Evolutionary conservation across 2,888 invertebrate species (phyloP).

Genomic region (Aphidoletes aphidimyza): DNA sequence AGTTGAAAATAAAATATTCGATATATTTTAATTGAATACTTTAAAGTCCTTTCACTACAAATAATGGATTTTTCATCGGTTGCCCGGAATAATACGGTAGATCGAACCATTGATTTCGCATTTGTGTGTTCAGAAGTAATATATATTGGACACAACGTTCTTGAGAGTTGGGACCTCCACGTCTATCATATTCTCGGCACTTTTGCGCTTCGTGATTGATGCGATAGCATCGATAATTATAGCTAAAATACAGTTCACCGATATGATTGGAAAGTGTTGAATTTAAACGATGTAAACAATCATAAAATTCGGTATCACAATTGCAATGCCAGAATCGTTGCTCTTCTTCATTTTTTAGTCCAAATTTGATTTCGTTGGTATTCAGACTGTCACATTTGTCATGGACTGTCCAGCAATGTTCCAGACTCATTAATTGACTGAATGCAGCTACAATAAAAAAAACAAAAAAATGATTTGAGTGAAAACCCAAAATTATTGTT

Average conservation of each 20-base stretch:
- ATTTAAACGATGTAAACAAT: conserved; percentile 63
- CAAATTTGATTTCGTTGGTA: conserved; percentile 61
- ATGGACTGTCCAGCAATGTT: conserved; percentile 84
- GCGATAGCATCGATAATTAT: conserved; percentile 62
- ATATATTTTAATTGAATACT: background rate
- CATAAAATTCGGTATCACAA: conserved; percentile 65
- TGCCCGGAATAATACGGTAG: conserved; percentile 62
- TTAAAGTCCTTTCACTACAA: background rate
- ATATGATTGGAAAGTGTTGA: conserved; percentile 61
- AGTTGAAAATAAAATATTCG: background rate
- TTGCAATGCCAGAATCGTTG: conserved; percentile 65
- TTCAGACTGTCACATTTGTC: conserved; percentile 69
- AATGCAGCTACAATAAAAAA: background rate
- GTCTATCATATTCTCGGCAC: conserved; percentile 62
- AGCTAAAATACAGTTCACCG: conserved; percentile 63
- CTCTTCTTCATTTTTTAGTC: conserved; percentile 63
- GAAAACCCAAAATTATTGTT: background rate
- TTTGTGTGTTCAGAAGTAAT: conserved; percentile 60
- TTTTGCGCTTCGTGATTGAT: conserved; percentile 61
- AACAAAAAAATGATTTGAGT: background rate
- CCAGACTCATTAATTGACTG: background rate
- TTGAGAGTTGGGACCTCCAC: conserved; percentile 58
- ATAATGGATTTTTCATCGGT: background rate
- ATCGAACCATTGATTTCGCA: conserved; percentile 65
- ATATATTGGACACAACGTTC: conserved; percentile 64